Conservation (phyloP, 2,113 vertebrate species). For the Amazona guildingii region DNA sequence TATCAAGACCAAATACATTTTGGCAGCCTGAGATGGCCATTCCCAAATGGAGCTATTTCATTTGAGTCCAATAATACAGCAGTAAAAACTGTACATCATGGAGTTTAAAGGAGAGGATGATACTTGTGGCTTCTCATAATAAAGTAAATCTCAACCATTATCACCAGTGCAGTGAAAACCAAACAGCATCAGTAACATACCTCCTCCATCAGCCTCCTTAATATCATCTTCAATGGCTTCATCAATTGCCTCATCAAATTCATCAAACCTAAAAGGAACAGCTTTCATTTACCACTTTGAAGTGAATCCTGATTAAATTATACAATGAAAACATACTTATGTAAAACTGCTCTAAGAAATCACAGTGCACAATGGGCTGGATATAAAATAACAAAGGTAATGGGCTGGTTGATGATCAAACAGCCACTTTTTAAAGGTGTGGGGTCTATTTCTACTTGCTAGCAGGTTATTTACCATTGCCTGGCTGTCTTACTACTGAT, state of each 20-base stretch:
- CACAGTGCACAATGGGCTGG: neutral
- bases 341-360: neutral
- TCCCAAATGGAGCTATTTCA: neutral
- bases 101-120: neutral
- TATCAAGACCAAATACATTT: neutral
- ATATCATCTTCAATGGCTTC: slow-evolving; percentile 97
- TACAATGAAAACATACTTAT: neutral
- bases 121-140: neutral
- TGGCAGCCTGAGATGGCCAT: neutral
- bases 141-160: neutral
- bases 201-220: slow-evolving; percentile 87
- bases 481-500: neutral
- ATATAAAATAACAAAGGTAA: neutral
- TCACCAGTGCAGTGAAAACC: neutral
- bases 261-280: slow-evolving; percentile 88
- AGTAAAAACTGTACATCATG: neutral
- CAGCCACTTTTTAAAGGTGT: neutral
- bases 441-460: neutral
- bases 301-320: neutral
- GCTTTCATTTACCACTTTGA: slow-evolving; percentile 11
- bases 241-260: slow-evolving; percentile 98
- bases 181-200: slow-evolving; percentile 63
- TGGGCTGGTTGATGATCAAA: accelerated
- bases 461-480: neutral
- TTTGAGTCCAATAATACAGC: neutral